Percentiles rank a stretch among this genome's conserved stretches.
phyloP scores from a whole-genome alignment of 2,888 invertebrate species.

The Meganola albula region DNA sequence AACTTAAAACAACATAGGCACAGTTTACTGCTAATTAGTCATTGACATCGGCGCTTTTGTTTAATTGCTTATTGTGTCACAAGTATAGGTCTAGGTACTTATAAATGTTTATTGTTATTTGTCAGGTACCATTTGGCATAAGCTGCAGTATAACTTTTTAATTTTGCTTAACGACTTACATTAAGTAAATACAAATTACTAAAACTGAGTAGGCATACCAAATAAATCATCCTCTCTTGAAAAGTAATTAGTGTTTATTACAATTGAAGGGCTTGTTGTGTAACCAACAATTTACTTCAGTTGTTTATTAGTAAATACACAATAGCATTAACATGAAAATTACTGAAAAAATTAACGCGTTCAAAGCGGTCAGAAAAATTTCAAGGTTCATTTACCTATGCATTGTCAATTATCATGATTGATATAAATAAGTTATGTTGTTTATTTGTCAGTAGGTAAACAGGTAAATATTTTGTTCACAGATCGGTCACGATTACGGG shows the following conservation, averaged over 20 bases:
- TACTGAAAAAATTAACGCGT: neutral
- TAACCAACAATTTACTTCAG: neutral
- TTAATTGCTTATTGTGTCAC: slow-evolving; percentile 28
- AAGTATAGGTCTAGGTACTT: slow-evolving; percentile 8
- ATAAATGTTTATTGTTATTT: slow-evolving; percentile 21
- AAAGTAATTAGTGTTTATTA: too few relatives aligned
- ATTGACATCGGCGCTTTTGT: slow-evolving; percentile 15
- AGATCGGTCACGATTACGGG: slow-evolving; percentile 83
- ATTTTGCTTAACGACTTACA: too few relatives aligned
- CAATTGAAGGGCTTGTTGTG: neutral
- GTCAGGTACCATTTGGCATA: too few relatives aligned
- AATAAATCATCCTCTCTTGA: too few relatives aligned
- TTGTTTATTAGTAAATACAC: too few relatives aligned
- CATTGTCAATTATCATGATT: neutral
- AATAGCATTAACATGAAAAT: too few relatives aligned
- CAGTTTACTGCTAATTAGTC: slow-evolving; percentile 9
- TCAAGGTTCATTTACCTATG: neutral
- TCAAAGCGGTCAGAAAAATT: neutral
- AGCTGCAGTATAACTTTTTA: too few relatives aligned
- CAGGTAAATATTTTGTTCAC: slow-evolving; percentile 9
- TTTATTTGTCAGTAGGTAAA: neutral
- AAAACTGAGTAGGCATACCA: too few relatives aligned
- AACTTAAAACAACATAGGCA: slow-evolving; percentile 6
- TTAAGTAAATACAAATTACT: too few relatives aligned
- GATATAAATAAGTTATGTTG: neutral